phyloP scores from a whole-genome alignment of 2,888 invertebrate species.

The Plagodis pulveraria region DNA sequence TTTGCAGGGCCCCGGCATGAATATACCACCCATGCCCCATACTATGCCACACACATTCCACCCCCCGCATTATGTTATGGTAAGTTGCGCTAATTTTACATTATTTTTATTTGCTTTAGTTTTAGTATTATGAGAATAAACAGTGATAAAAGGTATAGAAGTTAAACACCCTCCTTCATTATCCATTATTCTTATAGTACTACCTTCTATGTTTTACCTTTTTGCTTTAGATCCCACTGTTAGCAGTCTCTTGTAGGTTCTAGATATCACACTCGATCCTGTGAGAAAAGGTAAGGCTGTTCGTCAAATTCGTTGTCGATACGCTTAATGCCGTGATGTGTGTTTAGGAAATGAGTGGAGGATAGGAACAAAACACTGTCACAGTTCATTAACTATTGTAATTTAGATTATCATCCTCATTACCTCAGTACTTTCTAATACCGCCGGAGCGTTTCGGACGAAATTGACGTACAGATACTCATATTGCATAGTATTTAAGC shows the following conservation, averaged over 20 bases:
- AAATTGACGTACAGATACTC: not conserved
- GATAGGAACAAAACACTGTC: too few species aligned
- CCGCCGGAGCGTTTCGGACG: not conserved
- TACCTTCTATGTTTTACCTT: conserved; percentile 22
- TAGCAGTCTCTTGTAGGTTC: conserved; percentile 18
- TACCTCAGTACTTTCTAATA: too few species aligned
- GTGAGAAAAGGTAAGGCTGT: conserved; percentile 11
- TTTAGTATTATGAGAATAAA: conserved; percentile 15
- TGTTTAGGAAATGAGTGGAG: too few species aligned
- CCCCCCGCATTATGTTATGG: conserved; percentile 83
- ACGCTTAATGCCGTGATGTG: not conserved
- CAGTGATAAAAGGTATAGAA: not conserved
- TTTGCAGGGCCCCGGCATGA: conserved; percentile 83
- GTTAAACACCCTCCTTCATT: not conserved
- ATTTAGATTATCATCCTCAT: too few species aligned
- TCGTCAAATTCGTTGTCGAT: not conserved
- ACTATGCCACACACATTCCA: conserved; percentile 84
- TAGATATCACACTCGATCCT: conserved; percentile 7
- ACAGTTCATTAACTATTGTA: too few species aligned
- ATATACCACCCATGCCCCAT: conserved; percentile 80
- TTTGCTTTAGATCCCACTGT: conserved; percentile 32
- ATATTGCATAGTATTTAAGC: not conserved
- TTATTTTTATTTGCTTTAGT: conserved; percentile 42
- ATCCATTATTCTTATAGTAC: not conserved
- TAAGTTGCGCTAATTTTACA: conserved; percentile 60